Conservation (phyloP, 2,113 vertebrate genomes). For the Psittacula cyanocephala region DNA sequence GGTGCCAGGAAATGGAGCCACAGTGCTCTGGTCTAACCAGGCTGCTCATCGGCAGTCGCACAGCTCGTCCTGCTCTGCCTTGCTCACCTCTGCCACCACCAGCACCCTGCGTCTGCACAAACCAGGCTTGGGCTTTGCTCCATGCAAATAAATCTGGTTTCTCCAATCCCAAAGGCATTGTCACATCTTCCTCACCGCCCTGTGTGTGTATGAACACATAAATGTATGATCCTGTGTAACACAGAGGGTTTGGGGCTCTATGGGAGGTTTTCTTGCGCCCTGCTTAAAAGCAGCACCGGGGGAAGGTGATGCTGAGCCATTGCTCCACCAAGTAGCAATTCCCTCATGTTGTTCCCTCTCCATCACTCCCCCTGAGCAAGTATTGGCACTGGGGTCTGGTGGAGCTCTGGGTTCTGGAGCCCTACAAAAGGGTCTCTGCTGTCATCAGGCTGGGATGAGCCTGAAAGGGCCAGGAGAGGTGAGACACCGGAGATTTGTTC, state of each 20-base stretch:
- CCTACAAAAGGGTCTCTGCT: slow-evolving; percentile 50
- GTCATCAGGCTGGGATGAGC: slow-evolving; percentile 36
- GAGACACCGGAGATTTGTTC: slow-evolving; percentile 31
- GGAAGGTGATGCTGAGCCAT: neutral
- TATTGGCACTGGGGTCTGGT: neutral
- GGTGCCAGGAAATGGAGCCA: neutral
- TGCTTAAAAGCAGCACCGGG: neutral
- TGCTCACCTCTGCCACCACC: neutral
- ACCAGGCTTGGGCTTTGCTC: neutral
- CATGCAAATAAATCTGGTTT: neutral
- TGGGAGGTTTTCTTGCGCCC: neutral
- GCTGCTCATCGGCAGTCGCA: neutral
- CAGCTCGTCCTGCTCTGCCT: rapidly evolving
- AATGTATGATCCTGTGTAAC: rapidly evolving
- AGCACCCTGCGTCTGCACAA: neutral
- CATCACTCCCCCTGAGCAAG: neutral
- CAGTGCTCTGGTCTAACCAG: rapidly evolving
- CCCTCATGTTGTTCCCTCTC: neutral
- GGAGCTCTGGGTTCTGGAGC: neutral
- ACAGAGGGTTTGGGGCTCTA: neutral
- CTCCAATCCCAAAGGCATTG: neutral
- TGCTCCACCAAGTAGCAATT: neutral
- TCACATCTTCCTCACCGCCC: rapidly evolving
- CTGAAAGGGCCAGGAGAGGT: neutral
- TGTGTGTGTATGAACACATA: rapidly evolving